A percentile compares a stretch with the other conserved stretches of the same genome.
These are phyloP conservation scores for Thalassarche chlororhynchos DNA, from an alignment of 2,113 vertebrate genomes.

Conservation along the genomic window DNA sequence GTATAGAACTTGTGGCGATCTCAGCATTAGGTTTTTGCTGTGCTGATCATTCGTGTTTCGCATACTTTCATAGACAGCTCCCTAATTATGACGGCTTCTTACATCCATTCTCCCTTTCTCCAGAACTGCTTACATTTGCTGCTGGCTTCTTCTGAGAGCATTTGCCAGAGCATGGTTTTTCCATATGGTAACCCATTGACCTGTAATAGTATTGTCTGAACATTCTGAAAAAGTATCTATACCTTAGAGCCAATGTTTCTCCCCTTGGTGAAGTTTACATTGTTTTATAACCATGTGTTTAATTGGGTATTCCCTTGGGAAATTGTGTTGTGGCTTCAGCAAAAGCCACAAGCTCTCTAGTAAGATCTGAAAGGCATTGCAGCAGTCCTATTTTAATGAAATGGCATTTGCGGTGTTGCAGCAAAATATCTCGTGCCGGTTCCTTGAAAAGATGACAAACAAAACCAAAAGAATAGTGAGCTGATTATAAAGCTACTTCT, in stretches of 20 bases:
- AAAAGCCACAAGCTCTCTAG: background rate
- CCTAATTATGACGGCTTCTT: background rate
- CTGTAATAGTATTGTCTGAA: background rate
- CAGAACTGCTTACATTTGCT: background rate
- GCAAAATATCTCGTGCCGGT: background rate
- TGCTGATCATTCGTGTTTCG: background rate
- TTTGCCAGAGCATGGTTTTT: background rate
- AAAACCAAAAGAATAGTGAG: background rate
- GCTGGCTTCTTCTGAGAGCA: background rate
- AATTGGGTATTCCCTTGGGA: background rate
- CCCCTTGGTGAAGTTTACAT: background rate
- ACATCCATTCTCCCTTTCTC: background rate
- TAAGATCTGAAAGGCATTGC: background rate
- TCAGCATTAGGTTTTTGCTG: background rate
- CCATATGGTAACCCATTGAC: background rate
- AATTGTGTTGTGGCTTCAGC: background rate
- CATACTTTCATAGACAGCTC: background rate
- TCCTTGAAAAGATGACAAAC: background rate
- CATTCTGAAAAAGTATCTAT: background rate
- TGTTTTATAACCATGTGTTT: background rate
- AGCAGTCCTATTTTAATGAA: background rate
- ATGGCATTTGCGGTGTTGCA: background rate
- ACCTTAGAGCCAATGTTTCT: background rate
- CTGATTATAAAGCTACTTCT: background rate
- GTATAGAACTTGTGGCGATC: background rate